These are phyloP conservation scores for Chaenogobius annularis DNA, from an alignment of 2,113 vertebrate genomes.

Conservation along the genomic window DNA sequence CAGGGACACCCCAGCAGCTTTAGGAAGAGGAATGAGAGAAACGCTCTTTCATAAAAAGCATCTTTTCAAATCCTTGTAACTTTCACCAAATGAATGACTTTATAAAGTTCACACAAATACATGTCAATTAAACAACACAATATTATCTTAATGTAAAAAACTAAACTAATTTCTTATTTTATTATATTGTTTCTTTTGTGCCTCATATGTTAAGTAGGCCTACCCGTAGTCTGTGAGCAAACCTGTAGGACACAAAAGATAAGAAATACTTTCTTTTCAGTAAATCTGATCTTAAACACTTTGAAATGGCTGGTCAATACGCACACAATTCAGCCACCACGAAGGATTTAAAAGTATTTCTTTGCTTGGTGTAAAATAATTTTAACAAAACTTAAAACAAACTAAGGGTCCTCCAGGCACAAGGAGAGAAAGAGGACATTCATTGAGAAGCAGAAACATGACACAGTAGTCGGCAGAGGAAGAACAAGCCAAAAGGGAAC, in stretches of 20 bases:
- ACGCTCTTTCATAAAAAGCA: neutral
- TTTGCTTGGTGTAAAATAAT: neutral
- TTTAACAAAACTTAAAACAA: neutral
- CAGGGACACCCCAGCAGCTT: neutral
- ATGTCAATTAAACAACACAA: neutral
- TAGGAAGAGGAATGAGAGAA: neutral
- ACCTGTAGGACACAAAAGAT: neutral
- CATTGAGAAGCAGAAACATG: conserved; percentile 43
- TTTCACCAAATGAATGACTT: neutral
- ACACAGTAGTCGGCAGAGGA: conserved; percentile 28
- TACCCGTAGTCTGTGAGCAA: too few species aligned
- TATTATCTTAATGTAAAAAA: too few species aligned
- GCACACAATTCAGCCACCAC: neutral
- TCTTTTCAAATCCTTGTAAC: neutral
- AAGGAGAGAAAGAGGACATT: conserved; percentile 44
- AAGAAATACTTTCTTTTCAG: neutral
- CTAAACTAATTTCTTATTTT: too few species aligned
- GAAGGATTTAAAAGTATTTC: neutral
- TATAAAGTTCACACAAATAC: neutral
- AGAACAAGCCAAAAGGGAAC: conserved; percentile 26
- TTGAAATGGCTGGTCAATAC: neutral
- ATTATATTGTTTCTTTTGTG: neutral
- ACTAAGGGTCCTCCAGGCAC: neutral
- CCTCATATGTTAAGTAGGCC: neutral
- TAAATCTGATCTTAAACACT: conserved; percentile 30